These are phyloP conservation scores for Erpetoichthys calabaricus DNA, from an alignment of 2,797 vertebrate species.

Conservation along the genomic window DNA sequence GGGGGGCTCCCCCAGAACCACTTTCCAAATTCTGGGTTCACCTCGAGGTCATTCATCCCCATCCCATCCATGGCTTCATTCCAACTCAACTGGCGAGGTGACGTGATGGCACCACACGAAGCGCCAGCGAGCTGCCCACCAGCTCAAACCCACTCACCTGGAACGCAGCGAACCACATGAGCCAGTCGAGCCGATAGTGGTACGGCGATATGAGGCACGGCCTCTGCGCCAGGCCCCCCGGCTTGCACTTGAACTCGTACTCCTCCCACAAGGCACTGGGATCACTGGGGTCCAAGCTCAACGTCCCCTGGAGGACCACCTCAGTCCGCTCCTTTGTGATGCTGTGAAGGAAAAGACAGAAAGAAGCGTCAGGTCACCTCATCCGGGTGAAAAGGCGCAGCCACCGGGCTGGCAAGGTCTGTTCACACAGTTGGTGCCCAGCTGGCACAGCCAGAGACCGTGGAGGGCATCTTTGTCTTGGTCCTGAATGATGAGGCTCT, in stretches of 20 bases:
- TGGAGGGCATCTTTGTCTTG: too few relatives aligned
- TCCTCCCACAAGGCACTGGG: constrained; percentile 73
- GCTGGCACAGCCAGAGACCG: background rate
- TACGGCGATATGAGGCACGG: constrained; percentile 81
- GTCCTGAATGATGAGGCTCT: too few relatives aligned
- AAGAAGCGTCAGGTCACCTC: background rate
- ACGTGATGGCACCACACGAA: too few relatives aligned
- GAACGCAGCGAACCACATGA: constrained; percentile 95
- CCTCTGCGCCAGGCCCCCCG: constrained; percentile 51
- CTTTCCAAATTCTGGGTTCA: too few relatives aligned
- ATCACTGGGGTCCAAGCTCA: constrained; percentile 58
- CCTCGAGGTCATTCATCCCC: too few relatives aligned
- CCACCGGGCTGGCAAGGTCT: background rate
- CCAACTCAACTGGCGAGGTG: too few relatives aligned
- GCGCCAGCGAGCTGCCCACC: too few relatives aligned
- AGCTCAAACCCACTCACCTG: constrained; percentile 48
- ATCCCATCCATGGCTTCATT: too few relatives aligned
- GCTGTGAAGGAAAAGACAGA: constrained; percentile 30
- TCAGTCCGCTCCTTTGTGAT: constrained; percentile 85
- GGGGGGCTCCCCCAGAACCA: too few relatives aligned
- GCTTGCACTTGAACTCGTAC: constrained; percentile 86
- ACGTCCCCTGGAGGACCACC: constrained; percentile 77
- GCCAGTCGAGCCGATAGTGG: constrained; percentile 92
- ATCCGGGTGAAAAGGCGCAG: background rate
- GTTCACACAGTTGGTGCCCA: background rate